phyloP scores from a whole-genome alignment of 2,888 invertebrate species.

The Brenthis daphne region DNA sequence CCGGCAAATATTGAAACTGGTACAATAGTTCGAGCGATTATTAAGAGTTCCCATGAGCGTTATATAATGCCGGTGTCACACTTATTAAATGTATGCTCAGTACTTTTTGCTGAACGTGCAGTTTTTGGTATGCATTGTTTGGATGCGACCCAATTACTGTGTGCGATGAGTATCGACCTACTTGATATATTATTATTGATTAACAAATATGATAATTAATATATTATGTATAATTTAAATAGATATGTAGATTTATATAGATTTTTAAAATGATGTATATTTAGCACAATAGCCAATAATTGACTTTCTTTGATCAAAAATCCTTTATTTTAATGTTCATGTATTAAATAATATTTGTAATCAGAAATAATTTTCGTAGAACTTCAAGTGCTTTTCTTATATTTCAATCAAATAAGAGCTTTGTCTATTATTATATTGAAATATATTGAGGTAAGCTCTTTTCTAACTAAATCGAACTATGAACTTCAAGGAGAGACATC shows the following conservation, averaged over 20 bases:
- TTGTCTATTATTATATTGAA: background rate
- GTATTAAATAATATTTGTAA: too few species aligned
- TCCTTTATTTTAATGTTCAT: too few species aligned
- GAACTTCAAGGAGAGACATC: background rate
- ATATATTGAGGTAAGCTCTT: background rate
- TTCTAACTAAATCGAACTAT: background rate
- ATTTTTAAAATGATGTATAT: too few species aligned
- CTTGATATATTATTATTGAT: conserved; percentile 7
- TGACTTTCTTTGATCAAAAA: too few species aligned
- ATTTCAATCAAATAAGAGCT: too few species aligned
- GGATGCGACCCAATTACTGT: conserved; percentile 32
- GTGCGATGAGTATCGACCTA: conserved; percentile 26
- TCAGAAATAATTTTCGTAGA: too few species aligned
- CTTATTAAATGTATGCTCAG: conserved; percentile 33
- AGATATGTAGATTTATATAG: too few species aligned
- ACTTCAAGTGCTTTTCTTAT: too few species aligned
- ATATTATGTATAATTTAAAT: background rate
- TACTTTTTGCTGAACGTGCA: conserved; percentile 31
- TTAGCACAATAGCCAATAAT: too few species aligned
- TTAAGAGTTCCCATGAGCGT: conserved; percentile 42
- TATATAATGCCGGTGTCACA: conserved; percentile 43
- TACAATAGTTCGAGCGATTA: conserved; percentile 37
- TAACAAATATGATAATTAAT: background rate
- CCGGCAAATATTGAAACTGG: conserved; percentile 22
- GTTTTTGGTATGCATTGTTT: conserved; percentile 36